phyloP scores from a whole-genome alignment of 2,113 vertebrate species.

The Chlorodrepanis virens region DNA sequence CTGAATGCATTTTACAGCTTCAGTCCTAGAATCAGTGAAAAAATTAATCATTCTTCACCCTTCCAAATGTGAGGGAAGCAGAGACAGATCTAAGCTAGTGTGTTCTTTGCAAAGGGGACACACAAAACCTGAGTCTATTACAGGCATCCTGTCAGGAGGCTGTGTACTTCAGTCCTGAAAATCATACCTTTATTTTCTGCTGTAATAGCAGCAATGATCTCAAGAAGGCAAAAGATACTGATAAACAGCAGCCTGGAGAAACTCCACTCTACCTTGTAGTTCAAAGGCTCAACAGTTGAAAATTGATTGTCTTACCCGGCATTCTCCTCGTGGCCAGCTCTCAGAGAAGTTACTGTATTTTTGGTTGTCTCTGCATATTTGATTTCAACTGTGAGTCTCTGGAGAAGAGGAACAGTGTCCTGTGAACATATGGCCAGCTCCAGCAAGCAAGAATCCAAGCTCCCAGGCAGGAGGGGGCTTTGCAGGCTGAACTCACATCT shows the following conservation, averaged over 20 bases:
- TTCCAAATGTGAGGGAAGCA: not conserved
- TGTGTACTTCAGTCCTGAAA: not conserved
- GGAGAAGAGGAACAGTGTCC: constrained; percentile 31
- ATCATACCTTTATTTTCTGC: not conserved
- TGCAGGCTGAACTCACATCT: constrained; percentile 63
- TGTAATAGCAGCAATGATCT: not conserved
- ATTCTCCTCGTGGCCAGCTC: constrained; percentile 27
- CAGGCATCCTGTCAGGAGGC: not conserved
- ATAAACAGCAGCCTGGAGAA: not conserved
- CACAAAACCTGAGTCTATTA: not conserved
- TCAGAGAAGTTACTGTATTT: constrained; percentile 14
- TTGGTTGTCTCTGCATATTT: constrained; percentile 51
- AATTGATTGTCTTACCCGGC: constrained; percentile 13
- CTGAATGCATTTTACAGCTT: not conserved
- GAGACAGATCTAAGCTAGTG: not conserved
- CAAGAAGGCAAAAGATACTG: not conserved
- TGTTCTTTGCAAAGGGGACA: not conserved
- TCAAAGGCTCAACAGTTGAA: not conserved
- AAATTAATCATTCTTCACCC: not conserved
- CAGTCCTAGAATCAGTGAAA: not conserved
- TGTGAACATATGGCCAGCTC: constrained; percentile 56
- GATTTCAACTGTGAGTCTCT: constrained; percentile 49
- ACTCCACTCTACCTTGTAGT: not conserved
- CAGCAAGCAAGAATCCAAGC: constrained; percentile 59
- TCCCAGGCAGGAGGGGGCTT: constrained; percentile 61